Evolutionary conservation across 2,888 invertebrate species (phyloP).

Genomic region (Netelia melanura): DNA sequence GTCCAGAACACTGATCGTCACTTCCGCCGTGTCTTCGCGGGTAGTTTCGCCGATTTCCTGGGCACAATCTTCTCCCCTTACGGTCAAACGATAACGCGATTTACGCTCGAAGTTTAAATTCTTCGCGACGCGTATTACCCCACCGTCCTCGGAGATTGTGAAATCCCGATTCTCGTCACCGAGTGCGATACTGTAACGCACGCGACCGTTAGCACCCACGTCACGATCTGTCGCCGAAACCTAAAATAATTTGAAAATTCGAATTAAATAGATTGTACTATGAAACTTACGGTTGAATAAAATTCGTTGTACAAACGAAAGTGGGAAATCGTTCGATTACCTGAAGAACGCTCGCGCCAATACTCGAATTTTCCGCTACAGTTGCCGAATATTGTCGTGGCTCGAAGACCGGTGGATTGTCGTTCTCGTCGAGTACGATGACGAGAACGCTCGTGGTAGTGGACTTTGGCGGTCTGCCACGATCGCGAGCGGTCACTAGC

Average conservation of each 20-base stretch:
- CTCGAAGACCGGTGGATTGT: slow-evolving; percentile 95
- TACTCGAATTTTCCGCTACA: slow-evolving; percentile 96
- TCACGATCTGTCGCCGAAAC: slow-evolving; percentile 96
- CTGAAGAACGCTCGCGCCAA: slow-evolving; percentile 95
- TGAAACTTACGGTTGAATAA: background rate
- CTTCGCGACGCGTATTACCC: slow-evolving; percentile 95
- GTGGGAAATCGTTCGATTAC: slow-evolving; percentile 83
- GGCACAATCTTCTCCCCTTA: slow-evolving; percentile 95
- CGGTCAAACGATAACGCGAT: slow-evolving; percentile 92
- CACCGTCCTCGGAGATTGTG: slow-evolving; percentile 96
- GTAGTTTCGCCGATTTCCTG: slow-evolving; percentile 87
- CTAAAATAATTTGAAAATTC: slow-evolving; percentile 82
- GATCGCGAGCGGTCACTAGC: slow-evolving; percentile 93
- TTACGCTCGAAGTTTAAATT: slow-evolving; percentile 97
- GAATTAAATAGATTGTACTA: background rate
- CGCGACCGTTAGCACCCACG: slow-evolving; percentile 95
- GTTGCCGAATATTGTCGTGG: slow-evolving; percentile 95
- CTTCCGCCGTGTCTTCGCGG: slow-evolving; percentile 91
- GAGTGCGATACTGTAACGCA: slow-evolving; percentile 94
- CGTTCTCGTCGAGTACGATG: slow-evolving; percentile 94
- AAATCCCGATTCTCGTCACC: slow-evolving; percentile 97
- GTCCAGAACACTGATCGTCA: slow-evolving; percentile 94
- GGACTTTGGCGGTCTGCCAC: slow-evolving; percentile 93
- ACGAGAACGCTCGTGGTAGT: slow-evolving; percentile 90
- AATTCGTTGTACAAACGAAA: background rate